Evolutionary conservation across 92 coral and sea anemone genomes (phyloP), one percentile per base, ranked within the genome.

Genomic region (Siderastrea radians): DNA sequence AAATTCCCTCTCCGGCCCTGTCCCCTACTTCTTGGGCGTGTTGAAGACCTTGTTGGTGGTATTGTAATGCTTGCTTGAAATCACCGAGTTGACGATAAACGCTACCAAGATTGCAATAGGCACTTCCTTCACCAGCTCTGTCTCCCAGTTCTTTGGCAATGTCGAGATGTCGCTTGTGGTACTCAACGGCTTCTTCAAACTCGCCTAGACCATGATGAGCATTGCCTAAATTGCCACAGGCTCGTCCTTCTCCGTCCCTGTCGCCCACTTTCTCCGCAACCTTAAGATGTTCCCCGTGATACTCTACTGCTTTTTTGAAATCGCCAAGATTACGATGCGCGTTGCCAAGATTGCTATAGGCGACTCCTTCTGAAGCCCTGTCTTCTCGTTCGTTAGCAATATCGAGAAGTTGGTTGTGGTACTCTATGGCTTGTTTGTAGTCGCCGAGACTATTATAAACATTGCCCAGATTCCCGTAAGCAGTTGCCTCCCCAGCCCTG

Each of bases 61-160:
- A 92, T 9, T 92, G 84, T 16, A 77, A 74, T 12, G 95, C 95
- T 66, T 80, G 89, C 48, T 74, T 79, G 75, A 92, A 92, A 79
- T 86, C 91, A 69, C 90, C 84, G 67, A 89, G 57, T 12, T 90
- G 80, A 48, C 87, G 64, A 72, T 92, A 89, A 55, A 80, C 89
- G 58, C 84, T 89, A 53, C 95, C 95, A 12, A 92, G 75, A 72
- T 89, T 92, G 53, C 88, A 84, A 3, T 88, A 92, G 7, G 93
- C 88, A 48, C 79, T 87, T 19, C 95, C 84, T 68, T 92, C 95
- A 78, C 86, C 83, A 50, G 88, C 53, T 72, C 65, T 86, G 72
- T 92, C 93, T 17, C 92, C 90, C 49, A 79, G 60, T 19, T 83
- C 78, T 50, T 87, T 86, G 5, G 88, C 89, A 74, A 89, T 87